Conservation (phyloP, 2,797 vertebrate genomes). For the Coregonus sp. region DNA sequence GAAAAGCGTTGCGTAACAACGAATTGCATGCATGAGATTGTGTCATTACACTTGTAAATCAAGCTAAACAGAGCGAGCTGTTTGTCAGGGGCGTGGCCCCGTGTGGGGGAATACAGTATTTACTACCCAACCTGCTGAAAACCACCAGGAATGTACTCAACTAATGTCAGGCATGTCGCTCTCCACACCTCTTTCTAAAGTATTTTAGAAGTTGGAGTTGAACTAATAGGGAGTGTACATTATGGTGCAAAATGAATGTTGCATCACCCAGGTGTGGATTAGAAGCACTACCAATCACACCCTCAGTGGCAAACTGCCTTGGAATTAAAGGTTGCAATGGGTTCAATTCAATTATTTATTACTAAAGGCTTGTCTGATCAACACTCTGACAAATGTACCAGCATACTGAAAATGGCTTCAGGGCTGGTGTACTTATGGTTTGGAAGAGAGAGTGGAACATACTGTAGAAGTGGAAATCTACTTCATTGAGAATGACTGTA, state of each 20-base stretch:
- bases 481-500: neutral
- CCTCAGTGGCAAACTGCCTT: no score
- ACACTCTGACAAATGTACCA: no score
- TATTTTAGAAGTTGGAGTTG: neutral
- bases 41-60: neutral
- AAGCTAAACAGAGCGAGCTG: neutral
- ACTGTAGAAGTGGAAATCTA: neutral
- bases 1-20: neutral
- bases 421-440: neutral
- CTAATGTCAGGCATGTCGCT: constrained; percentile 4
- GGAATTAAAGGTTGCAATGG: neutral
- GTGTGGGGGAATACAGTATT: neutral
- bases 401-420: neutral
- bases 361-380: no score
- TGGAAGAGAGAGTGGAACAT: neutral
- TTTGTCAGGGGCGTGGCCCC: constrained; percentile 24
- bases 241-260: constrained; percentile 12
- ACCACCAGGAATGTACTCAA: constrained; percentile 27
- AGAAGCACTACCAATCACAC: neutral
- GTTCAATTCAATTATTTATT: neutral
- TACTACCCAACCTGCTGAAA: constrained; percentile 13
- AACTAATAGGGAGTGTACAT: constrained; percentile 12
- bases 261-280: constrained; percentile 29
- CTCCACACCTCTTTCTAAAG: neutral
- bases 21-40: neutral